phyloP scores from a whole-genome alignment of 2,113 vertebrate genomes.

The Tretioscincus oriximinensis region DNA sequence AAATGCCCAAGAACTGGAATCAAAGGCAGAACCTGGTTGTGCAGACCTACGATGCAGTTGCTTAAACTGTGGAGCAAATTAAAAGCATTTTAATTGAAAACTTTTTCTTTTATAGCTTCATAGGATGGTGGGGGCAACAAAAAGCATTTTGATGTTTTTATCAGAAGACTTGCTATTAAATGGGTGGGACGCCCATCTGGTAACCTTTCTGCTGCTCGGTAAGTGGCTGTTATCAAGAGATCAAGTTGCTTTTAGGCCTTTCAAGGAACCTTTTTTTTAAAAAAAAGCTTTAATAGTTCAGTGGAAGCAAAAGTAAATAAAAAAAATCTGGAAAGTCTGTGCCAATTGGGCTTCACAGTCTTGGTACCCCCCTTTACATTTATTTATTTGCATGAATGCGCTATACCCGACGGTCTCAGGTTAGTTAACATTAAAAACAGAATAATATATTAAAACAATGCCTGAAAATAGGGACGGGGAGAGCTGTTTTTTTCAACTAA shows the following conservation, averaged over 20 bases:
- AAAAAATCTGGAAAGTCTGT: neutral
- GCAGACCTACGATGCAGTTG: neutral
- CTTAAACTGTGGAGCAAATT: neutral
- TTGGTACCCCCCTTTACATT: neutral
- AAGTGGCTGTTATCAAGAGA: neutral
- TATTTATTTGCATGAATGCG: too few relatives aligned
- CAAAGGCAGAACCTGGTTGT: neutral
- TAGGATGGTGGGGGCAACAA: neutral
- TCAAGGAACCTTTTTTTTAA: neutral
- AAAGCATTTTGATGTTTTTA: neutral
- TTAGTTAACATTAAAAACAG: too few relatives aligned
- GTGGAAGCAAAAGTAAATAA: neutral
- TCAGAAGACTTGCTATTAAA: neutral
- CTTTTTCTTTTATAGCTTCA: conserved; percentile 5
- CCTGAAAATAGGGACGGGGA: too few relatives aligned
- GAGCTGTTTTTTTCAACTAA: too few relatives aligned
- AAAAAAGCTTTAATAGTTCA: neutral
- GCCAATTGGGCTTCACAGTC: neutral
- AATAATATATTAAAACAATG: too few relatives aligned
- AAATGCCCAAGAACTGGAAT: too few relatives aligned
- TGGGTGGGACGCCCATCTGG: neutral
- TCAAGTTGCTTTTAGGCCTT: neutral
- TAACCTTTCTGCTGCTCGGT: neutral
- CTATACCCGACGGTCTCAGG: too few relatives aligned
- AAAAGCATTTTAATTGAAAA: neutral